Evolutionary conservation across 2,113 vertebrate genomes (phyloP), one percentile per base, ranked within the genome.

Genomic region (Orthonyx spaldingii): DNA sequence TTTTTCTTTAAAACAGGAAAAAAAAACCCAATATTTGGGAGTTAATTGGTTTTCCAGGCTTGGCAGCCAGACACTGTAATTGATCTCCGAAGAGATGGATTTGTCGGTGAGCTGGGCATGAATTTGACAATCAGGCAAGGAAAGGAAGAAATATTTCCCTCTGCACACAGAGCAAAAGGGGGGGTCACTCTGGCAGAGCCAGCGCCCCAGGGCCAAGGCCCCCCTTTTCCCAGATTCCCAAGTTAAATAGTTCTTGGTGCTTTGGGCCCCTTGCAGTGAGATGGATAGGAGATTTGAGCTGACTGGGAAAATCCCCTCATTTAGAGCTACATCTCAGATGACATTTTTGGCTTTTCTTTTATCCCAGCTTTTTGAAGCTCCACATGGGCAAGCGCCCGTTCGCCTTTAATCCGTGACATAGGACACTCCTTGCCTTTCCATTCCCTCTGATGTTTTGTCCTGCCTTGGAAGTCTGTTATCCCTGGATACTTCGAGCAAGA

Each of bases 1-100:
- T 35, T 46, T 68, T 50, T 52, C 22, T 55, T 68, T 52, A 24
- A 77, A 94, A 53, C 22, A 47, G 18, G 9, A 3, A 4, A 27
- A 49, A 55, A 79, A 66, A 72, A 52, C 19, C n/a, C n/a, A 35
- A 97, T 92, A 97, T 97, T 98, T 96, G 94, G 93, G 85, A 98
- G 97, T 98, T 98, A 98, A 98, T 98, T 98, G 97, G 95, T 98
- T 98, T 98, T 98, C 95, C 89, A 98, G 97, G 95, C 95, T 97
- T 97, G 77, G 23, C 94, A 98, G 97, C 85, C 96, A 98, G 97
- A 98, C 97, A 96, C 90, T 90, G 97, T 97, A 97, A 98, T 97
- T 98, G 98, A 98, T 98, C 97, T 97, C 97, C 80, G 66, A 98
- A 98, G 98, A 97, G 98, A 98, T 98, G 97, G 96, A 98, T 98